phyloP scores from a whole-genome alignment of 2,888 invertebrate species.

The Agrilus mali region DNA sequence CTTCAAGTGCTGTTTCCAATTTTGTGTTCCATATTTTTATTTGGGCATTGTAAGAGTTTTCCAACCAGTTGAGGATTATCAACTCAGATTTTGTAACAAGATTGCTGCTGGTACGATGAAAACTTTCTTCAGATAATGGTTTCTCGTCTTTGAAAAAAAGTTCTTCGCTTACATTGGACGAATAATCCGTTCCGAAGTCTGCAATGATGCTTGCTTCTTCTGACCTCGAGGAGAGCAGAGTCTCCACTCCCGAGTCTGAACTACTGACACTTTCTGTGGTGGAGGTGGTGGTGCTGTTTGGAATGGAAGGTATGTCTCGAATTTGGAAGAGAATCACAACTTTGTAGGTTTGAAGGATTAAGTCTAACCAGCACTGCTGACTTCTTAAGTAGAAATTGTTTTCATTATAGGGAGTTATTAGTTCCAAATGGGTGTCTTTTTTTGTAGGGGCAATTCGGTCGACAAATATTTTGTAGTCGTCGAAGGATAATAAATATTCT shows the following conservation, averaged over 20 bases:
- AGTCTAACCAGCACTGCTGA: constrained; percentile 45
- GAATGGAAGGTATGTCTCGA: too few species aligned
- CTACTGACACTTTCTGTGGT: too few species aligned
- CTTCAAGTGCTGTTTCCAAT: constrained; percentile 9
- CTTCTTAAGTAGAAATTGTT: constrained; percentile 21
- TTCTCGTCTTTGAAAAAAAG: neutral
- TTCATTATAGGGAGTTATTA: neutral
- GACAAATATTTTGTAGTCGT: constrained; percentile 26
- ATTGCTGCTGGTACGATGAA: neutral
- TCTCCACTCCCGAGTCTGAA: too few species aligned
- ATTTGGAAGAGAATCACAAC: constrained; percentile 33
- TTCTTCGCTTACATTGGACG: neutral
- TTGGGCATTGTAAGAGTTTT: constrained; percentile 28
- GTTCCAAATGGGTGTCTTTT: constrained; percentile 5
- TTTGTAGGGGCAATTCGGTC: constrained; percentile 8
- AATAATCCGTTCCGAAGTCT: neutral
- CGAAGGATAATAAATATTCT: constrained; percentile 30
- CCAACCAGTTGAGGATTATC: constrained; percentile 33
- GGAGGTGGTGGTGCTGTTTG: too few species aligned
- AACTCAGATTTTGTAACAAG: constrained; percentile 18
- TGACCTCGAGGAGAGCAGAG: too few species aligned
- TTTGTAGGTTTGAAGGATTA: constrained; percentile 49
- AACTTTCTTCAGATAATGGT: neutral
- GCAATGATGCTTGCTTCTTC: too few species aligned
- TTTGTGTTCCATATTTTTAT: constrained; percentile 7